Evolutionary conservation across 1,140 invertebrate species (phyloP).

Genomic region (Eurosta solidaginis): DNA sequence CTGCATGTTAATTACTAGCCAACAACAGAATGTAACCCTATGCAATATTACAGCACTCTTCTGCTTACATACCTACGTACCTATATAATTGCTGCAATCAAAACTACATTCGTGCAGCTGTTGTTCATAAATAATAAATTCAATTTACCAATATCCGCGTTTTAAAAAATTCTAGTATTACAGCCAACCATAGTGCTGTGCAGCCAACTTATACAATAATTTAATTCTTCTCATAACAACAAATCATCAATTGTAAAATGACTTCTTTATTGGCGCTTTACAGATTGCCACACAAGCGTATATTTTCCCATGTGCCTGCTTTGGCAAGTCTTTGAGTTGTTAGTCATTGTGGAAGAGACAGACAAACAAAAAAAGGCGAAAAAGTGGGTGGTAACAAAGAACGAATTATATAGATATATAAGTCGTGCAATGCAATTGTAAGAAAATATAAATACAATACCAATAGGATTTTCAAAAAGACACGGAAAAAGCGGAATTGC

Average conservation of each 20-base stretch:
- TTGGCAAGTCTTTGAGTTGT: background rate
- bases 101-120: background rate
- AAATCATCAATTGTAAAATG: background rate
- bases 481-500: background rate
- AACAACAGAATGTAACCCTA: no score
- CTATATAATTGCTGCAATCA: no score
- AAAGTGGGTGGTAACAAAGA: conserved; percentile 11
- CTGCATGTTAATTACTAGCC: no score
- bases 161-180: no score
- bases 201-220: background rate
- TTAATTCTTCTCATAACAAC: background rate
- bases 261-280: background rate
- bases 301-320: background rate
- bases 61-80: no score
- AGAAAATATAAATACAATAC: background rate
- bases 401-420: background rate
- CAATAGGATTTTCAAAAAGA: background rate
- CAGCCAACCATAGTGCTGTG: background rate
- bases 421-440: background rate
- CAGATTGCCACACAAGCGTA: background rate
- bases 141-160: background rate
- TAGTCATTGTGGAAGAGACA: background rate
- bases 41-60: no score
- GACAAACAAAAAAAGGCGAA: background rate
- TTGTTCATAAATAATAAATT: background rate